Percentiles rank a stretch among this genome's conserved stretches.
Conservation (phyloP, 2,113 vertebrate genomes). For the Cacatua alba region DNA sequence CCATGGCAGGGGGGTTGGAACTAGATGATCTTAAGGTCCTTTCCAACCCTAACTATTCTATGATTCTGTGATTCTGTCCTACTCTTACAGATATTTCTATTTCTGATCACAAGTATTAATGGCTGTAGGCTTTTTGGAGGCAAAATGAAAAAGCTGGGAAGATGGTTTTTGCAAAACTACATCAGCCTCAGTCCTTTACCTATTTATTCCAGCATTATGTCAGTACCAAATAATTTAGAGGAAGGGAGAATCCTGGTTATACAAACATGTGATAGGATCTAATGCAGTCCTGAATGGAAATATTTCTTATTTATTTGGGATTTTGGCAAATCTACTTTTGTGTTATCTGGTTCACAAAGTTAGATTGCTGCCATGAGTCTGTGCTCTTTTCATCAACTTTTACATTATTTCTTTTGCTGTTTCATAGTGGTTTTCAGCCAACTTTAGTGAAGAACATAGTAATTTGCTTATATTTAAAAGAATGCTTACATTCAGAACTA, state of each 20-base stretch:
- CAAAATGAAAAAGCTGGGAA: not conserved
- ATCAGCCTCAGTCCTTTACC: not conserved
- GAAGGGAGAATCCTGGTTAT: not conserved
- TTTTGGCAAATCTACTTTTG: not conserved
- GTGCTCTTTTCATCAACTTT: not conserved
- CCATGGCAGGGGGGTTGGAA: too few species aligned
- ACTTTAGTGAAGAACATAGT: not conserved
- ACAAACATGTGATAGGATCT: not conserved
- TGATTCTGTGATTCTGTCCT: too few species aligned
- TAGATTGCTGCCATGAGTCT: not conserved
- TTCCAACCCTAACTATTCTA: too few species aligned
- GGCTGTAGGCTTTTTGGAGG: not conserved
- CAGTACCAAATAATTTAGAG: not conserved
- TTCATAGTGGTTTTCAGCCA: not conserved
- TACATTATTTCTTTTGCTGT: not conserved
- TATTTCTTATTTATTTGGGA: not conserved
- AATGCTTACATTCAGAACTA: not conserved
- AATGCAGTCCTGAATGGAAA: not conserved
- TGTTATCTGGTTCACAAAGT: not conserved
- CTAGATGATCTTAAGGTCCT: too few species aligned
- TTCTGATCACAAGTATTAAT: not conserved
- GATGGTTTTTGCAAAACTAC: not conserved
- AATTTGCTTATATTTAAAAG: not conserved
- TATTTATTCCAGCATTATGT: fast-evolving
- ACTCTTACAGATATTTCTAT: not conserved